phyloP scores from a whole-genome alignment of 1,140 invertebrate species.

The Lithobius niger region DNA sequence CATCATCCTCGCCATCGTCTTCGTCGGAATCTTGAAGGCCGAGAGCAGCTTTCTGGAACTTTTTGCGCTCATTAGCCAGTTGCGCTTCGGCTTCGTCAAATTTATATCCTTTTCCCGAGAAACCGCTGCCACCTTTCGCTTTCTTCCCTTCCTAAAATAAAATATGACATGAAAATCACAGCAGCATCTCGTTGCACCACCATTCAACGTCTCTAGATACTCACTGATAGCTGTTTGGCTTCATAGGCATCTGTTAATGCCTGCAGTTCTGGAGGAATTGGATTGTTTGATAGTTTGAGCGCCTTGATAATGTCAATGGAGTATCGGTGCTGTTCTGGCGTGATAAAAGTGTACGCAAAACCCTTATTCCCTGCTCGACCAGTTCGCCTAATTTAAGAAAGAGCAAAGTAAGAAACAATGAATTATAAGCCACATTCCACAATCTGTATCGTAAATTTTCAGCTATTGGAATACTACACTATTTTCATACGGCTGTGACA shows the following conservation, averaged over 20 bases:
- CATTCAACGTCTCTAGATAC: slow-evolving; percentile 22
- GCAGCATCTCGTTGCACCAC: not conserved
- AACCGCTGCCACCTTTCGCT: slow-evolving; percentile 77
- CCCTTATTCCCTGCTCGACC: slow-evolving; percentile 93
- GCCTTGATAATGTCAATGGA: slow-evolving; percentile 86
- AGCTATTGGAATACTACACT: too few species aligned
- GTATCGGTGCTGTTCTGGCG: slow-evolving; percentile 82
- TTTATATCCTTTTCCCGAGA: slow-evolving; percentile 96
- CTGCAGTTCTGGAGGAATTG: slow-evolving; percentile 58
- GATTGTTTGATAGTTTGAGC: slow-evolving; percentile 62
- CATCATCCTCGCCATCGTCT: slow-evolving; percentile 90
- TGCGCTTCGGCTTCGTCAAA: slow-evolving; percentile 98
- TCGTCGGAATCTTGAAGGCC: slow-evolving; percentile 93
- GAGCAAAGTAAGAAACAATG: too few species aligned
- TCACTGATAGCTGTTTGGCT: slow-evolving; percentile 69
- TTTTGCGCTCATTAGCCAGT: slow-evolving; percentile 89
- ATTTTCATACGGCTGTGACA: too few species aligned
- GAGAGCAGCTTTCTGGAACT: slow-evolving; percentile 92
- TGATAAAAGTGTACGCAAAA: slow-evolving; percentile 89
- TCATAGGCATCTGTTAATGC: slow-evolving; percentile 83
- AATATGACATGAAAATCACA: slow-evolving; percentile 4
- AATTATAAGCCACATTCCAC: too few species aligned
- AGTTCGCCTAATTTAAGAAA: slow-evolving; percentile 42
- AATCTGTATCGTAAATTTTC: too few species aligned
- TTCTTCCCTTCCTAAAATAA: slow-evolving; percentile 57